Percentiles rank a stretch among this genome's conserved stretches.
These are phyloP conservation scores for Stegastes partitus DNA, from an alignment of 2,113 vertebrate species.

Conservation along the genomic window DNA sequence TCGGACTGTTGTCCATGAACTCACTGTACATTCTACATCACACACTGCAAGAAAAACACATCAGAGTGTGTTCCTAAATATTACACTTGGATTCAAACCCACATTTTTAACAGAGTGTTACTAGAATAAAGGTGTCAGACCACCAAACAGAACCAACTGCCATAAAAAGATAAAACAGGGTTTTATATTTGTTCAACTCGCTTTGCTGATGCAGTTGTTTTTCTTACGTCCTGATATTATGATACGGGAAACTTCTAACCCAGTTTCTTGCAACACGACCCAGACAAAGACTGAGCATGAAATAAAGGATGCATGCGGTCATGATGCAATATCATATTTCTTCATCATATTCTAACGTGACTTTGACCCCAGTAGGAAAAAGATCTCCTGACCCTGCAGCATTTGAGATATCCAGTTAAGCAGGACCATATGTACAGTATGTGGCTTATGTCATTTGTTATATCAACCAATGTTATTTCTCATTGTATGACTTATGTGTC, in stretches of 20 bases:
- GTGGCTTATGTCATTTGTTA: constrained; percentile 21
- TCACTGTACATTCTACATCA: not conserved
- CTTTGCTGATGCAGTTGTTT: no score
- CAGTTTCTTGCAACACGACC: not conserved
- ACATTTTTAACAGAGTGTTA: not conserved
- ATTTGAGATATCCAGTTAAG: constrained; percentile 5
- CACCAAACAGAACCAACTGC: not conserved
- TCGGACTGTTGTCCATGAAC: not conserved
- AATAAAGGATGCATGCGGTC: not conserved
- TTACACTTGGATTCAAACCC: not conserved
- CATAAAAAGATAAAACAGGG: no score
- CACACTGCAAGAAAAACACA: not conserved
- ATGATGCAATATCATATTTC: not conserved
- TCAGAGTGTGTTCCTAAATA: not conserved
- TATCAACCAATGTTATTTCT: constrained; percentile 24
- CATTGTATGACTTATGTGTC: not conserved
- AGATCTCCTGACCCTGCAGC: not conserved
- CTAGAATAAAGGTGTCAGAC: not conserved
- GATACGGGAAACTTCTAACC: not conserved
- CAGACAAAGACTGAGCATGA: not conserved
- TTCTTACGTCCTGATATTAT: no score
- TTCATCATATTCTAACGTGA: not conserved
- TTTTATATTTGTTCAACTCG: no score
- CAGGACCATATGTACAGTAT: constrained; percentile 37
- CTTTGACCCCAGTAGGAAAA: not conserved